A percentile compares a stretch with the other conserved stretches of the same genome.
These are phyloP conservation scores for Stigmatopora nigra DNA, from an alignment of 2,113 vertebrate genomes.

Conservation along the genomic window DNA sequence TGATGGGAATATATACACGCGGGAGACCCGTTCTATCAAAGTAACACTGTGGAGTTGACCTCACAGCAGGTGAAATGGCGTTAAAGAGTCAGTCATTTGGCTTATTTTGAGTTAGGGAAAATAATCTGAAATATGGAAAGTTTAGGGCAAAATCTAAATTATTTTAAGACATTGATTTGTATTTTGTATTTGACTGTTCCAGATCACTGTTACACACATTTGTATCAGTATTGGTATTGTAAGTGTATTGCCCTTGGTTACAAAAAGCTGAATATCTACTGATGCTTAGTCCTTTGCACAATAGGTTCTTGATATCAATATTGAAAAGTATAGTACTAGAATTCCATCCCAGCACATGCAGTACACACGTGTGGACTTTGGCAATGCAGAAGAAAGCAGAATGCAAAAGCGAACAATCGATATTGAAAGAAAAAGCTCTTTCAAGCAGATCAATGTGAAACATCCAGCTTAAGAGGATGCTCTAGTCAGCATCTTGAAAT, in stretches of 20 bases:
- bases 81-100: not conserved
- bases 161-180: no score
- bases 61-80: not conserved
- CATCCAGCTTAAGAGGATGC: not conserved
- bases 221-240: no score
- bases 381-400: not conserved
- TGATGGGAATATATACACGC: constrained; percentile 49
- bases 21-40: constrained; percentile 10
- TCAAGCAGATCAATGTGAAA: not conserved
- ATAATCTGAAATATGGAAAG: not conserved
- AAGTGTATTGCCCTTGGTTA: not conserved
- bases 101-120: not conserved
- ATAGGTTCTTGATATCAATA: not conserved
- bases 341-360: not conserved
- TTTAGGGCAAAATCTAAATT: not conserved
- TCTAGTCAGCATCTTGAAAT: not conserved
- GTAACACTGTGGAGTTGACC: not conserved
- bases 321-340: not conserved
- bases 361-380: not conserved
- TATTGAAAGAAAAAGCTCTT: not conserved
- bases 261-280: not conserved
- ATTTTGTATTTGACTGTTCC: no score
- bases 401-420: not conserved
- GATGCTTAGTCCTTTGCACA: not conserved
- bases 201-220: no score